These are phyloP conservation scores for Orchestes rusci DNA, from an alignment of 2,888 invertebrate species.

Conservation along the genomic window DNA sequence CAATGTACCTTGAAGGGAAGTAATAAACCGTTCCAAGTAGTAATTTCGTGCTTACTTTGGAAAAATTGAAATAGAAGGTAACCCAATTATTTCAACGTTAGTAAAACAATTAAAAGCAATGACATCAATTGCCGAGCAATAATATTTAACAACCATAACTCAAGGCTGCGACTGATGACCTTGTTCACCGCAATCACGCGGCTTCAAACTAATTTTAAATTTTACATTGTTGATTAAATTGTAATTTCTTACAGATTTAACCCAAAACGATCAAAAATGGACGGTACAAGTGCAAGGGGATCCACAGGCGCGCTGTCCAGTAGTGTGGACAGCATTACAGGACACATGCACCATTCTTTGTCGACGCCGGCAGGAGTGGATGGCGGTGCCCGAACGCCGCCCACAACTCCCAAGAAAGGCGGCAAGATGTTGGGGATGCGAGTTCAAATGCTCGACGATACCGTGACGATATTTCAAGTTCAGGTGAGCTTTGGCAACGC, in stretches of 20 bases:
- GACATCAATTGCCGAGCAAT: no score
- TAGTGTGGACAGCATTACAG: conserved; percentile 38
- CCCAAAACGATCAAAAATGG: conserved; percentile 29
- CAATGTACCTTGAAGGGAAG: no score
- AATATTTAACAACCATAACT: no score
- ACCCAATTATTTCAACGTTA: no score
- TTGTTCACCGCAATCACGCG: no score
- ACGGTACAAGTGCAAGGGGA: conserved; percentile 36
- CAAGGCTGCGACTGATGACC: no score
- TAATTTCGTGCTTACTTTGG: no score
- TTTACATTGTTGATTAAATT: not conserved
- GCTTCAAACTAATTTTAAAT: no score
- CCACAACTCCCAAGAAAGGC: conserved; percentile 65
- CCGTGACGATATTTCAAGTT: conserved; percentile 84
- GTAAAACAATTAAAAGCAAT: no score
- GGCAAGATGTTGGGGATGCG: conserved; percentile 85
- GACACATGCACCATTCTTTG: conserved; percentile 69
- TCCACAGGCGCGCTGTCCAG: conserved; percentile 43
- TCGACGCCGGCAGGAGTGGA: conserved; percentile 82
- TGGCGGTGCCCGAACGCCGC: conserved; percentile 66
- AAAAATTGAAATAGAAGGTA: no score
- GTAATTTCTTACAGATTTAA: conserved; percentile 10
- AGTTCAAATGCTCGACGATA: conserved; percentile 85
- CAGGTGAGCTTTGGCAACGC: no score
- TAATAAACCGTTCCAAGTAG: no score